A percentile compares a stretch with the other conserved stretches of the same genome.
phyloP scores from a whole-genome alignment of 2,797 vertebrate genomes.

The Rhincodon typus region DNA sequence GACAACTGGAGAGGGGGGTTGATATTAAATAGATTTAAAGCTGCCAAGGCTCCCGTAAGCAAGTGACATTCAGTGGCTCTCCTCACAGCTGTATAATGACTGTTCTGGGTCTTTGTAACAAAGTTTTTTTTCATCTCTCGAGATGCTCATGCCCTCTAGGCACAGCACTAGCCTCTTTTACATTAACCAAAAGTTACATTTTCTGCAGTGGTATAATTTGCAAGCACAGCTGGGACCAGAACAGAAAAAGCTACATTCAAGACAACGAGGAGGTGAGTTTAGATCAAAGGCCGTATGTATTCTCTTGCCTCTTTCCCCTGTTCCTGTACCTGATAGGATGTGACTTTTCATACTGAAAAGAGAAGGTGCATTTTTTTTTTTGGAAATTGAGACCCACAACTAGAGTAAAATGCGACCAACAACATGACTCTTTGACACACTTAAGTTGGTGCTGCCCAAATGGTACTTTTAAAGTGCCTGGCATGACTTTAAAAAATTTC shows the following conservation, averaged over 20 bases:
- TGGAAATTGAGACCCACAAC: neutral
- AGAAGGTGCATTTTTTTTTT: neutral
- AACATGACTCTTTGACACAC: neutral
- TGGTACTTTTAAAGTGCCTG: neutral
- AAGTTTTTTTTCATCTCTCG: neutral
- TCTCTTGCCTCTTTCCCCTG: slow-evolving; percentile 35
- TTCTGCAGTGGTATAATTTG: slow-evolving; percentile 16
- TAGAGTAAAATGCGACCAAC: neutral
- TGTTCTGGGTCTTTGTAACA: neutral
- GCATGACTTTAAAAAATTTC: neutral
- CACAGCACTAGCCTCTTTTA: neutral
- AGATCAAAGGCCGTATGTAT: neutral
- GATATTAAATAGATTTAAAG: slow-evolving; percentile 72
- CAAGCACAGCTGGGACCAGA: neutral
- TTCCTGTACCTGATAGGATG: neutral
- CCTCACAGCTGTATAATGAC: slow-evolving; percentile 14
- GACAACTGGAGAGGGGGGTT: slow-evolving; percentile 63
- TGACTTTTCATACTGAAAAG: neutral
- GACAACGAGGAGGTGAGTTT: neutral
- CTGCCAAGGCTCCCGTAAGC: slow-evolving; percentile 64
- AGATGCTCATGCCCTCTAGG: neutral
- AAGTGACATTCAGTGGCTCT: slow-evolving; percentile 43
- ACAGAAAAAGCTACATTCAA: neutral
- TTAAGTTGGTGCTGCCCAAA: neutral
- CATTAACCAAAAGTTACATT: slow-evolving; percentile 2